Conservation (phyloP, 2,888 invertebrate genomes). For the Sesia bembeciformis region DNA sequence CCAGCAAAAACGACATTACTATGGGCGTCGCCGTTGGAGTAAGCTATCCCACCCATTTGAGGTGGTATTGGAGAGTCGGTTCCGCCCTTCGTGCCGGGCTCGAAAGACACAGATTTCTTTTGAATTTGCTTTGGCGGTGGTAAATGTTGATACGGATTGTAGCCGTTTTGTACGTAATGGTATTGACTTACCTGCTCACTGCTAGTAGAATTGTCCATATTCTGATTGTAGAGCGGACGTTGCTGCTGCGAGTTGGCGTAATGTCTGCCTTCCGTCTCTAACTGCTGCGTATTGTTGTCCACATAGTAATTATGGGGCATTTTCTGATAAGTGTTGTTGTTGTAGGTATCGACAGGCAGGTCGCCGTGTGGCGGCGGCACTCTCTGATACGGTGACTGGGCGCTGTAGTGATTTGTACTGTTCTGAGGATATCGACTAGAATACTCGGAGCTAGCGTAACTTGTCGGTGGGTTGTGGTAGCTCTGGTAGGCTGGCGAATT, state of each 20-base stretch:
- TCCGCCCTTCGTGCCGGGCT: conserved; percentile 81
- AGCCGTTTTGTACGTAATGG: conserved; percentile 48
- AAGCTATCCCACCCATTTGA: conserved; percentile 45
- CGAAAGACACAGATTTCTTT: conserved; percentile 83
- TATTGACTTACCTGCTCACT: conserved; percentile 38
- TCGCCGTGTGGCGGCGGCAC: conserved; percentile 76
- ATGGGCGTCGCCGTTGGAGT: conserved; percentile 29
- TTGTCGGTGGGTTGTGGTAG: conserved; percentile 69
- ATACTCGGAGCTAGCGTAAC: conserved; percentile 60
- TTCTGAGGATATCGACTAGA: conserved; percentile 66
- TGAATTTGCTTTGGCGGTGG: conserved; percentile 76
- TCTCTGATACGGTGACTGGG: conserved; percentile 73
- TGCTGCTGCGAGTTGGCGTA: conserved; percentile 49
- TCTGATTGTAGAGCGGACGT: conserved; percentile 52
- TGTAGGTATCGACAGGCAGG: conserved; percentile 44
- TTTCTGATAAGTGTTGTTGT: conserved; percentile 49
- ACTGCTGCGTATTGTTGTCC: conserved; percentile 37
- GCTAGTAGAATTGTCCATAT: conserved; percentile 28
- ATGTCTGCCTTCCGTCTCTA: conserved; percentile 37
- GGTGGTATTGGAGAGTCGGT: conserved; percentile 64
- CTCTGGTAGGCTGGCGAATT: conserved; percentile 60
- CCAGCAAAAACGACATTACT: conserved; percentile 27
- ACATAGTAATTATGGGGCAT: conserved; percentile 49
- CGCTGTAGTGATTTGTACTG: conserved; percentile 40
- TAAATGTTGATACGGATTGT: conserved; percentile 78